phyloP scores from a whole-genome alignment of 2,888 invertebrate species.

The Trissoscelio sp. region DNA sequence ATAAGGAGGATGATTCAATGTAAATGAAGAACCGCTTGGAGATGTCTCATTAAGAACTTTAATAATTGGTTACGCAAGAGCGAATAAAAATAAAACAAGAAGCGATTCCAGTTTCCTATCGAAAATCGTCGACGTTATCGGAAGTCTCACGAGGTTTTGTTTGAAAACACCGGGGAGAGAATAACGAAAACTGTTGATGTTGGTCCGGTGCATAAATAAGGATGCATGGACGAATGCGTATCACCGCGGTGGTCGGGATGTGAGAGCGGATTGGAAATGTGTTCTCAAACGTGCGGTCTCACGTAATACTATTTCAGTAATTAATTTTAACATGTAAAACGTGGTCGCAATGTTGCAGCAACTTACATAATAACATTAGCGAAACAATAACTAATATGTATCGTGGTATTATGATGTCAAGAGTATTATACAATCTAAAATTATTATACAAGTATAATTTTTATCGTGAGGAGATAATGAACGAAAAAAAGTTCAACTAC shows the following conservation, averaged over 20 bases:
- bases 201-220: conserved; percentile 3
- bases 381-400: conserved; percentile 37
- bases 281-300: conserved; percentile 16
- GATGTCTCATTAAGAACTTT: conserved; percentile 38
- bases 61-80: conserved; percentile 46
- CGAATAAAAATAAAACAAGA: not conserved
- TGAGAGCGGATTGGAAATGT: conserved; percentile 17
- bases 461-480: conserved; percentile 26
- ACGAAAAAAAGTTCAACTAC: conserved; percentile 1
- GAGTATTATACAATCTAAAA: conserved; percentile 21
- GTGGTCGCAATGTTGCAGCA: not conserved
- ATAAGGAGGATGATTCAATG: conserved; percentile 27
- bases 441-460: conserved; percentile 25
- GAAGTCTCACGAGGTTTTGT: conserved; percentile 10
- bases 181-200: conserved; percentile 14
- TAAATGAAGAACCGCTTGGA: conserved; percentile 10
- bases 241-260: conserved; percentile 5
- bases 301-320: conserved; percentile 23
- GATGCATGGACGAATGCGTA: conserved; percentile 8
- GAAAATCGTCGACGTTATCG: conserved; percentile 5
- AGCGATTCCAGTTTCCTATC: conserved; percentile 13
- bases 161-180: conserved; percentile 1
- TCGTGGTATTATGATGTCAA: conserved; percentile 25
- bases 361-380: conserved; percentile 29
- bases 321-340: conserved; percentile 27